These are phyloP conservation scores for Lasiommata megera DNA, from an alignment of 2,888 invertebrate genomes.

Conservation along the genomic window DNA sequence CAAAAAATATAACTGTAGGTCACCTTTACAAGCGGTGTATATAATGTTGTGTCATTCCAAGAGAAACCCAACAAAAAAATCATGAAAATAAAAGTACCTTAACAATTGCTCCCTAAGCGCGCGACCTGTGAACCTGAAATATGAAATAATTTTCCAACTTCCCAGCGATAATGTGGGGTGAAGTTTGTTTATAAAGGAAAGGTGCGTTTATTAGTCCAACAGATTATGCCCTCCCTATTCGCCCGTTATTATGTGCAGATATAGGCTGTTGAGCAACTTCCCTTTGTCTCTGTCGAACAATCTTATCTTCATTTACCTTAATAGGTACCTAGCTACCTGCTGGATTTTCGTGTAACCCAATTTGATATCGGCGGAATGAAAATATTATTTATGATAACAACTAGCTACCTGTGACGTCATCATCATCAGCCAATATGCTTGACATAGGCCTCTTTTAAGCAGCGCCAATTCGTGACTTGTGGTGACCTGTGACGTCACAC, in stretches of 20 bases:
- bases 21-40: too few species aligned
- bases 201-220: constrained; percentile 53
- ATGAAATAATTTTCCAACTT: constrained; percentile 12
- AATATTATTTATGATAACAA: neutral
- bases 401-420: too few species aligned
- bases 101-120: neutral
- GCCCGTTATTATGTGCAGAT: constrained; percentile 40
- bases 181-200: constrained; percentile 41
- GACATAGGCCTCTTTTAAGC: too few species aligned
- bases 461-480: too few species aligned
- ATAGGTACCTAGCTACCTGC: neutral
- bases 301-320: constrained; percentile 35
- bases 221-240: constrained; percentile 41
- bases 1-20: too few species aligned
- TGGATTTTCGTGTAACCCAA: neutral
- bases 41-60: too few species aligned
- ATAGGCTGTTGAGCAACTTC: constrained; percentile 36
- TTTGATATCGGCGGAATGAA: neutral
- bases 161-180: constrained; percentile 33
- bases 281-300: constrained; percentile 36
- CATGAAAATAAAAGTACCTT: neutral
- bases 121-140: constrained; percentile 9
- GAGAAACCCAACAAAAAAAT: neutral
- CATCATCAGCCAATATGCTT: too few species aligned
- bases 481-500: too few species aligned